These are phyloP conservation scores for Nycticryphes semicollaris DNA, from an alignment of 2,113 vertebrate genomes.

Conservation along the genomic window DNA sequence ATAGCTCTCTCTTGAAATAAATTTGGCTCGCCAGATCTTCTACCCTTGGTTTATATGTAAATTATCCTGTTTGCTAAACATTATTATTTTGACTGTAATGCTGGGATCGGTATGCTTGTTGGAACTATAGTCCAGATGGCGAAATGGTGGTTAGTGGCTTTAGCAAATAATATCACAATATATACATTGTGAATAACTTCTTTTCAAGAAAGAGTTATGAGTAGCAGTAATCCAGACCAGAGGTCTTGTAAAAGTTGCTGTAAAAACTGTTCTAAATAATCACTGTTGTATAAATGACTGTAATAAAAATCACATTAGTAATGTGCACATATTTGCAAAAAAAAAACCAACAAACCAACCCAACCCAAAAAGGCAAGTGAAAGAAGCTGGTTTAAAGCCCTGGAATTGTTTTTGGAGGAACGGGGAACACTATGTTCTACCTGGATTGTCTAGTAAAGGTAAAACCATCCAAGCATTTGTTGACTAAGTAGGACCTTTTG, in stretches of 20 bases:
- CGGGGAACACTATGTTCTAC: background rate
- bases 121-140: background rate
- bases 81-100: background rate
- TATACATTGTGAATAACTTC: background rate
- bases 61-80: background rate
- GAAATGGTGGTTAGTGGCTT: background rate
- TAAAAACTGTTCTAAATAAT: background rate
- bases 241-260: background rate
- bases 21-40: background rate
- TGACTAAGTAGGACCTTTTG: background rate
- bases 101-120: background rate
- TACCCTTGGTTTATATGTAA: background rate
- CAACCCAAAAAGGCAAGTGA: background rate
- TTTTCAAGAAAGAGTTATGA: background rate
- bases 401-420: background rate
- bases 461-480: background rate
- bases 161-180: background rate
- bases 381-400: background rate
- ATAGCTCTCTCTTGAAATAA: background rate
- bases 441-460: background rate
- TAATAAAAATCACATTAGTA: background rate
- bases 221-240: background rate
- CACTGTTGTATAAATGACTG: background rate
- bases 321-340: background rate
- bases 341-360: too few species aligned